Conservation (phyloP, 2,888 invertebrate species). For the Antitype chi region DNA sequence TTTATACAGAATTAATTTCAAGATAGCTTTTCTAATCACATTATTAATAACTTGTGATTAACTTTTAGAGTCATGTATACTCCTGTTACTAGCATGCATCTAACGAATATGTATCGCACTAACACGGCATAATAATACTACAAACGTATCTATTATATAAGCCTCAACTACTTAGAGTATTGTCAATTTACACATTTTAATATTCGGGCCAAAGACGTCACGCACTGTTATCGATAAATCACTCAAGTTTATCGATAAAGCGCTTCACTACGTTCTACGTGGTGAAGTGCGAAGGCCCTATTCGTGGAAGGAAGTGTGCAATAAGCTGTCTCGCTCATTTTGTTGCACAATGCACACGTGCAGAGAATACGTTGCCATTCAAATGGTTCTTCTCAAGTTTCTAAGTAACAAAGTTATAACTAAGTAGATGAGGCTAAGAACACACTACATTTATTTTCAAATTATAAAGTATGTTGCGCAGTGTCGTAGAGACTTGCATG, state of each 20-base stretch:
- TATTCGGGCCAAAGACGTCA: not conserved
- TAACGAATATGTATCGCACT: conserved; percentile 32
- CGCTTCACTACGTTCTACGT: not conserved
- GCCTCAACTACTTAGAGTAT: conserved; percentile 12
- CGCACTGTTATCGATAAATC: not conserved
- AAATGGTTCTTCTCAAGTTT: not conserved
- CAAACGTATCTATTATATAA: not conserved
- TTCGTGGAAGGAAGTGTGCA: not conserved
- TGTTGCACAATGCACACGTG: not conserved
- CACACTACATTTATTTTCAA: not conserved
- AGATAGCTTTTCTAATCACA: conserved; percentile 1
- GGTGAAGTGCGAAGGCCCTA: not conserved
- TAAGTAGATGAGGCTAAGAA: conserved; percentile 16
- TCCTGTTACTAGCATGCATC: conserved; percentile 28
- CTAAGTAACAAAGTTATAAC: not conserved
- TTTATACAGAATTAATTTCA: not conserved
- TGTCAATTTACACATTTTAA: not conserved
- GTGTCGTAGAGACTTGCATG: conserved; percentile 24
- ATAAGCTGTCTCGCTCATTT: not conserved
- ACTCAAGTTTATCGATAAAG: not conserved
- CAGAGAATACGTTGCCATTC: not conserved
- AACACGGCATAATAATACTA: conserved; percentile 9
- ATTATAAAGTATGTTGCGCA: not conserved
- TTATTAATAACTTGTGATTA: conserved; percentile 10
- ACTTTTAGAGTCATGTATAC: not conserved